phyloP scores from a whole-genome alignment of 2,113 vertebrate species.

The Phyllostomus hastatus region DNA sequence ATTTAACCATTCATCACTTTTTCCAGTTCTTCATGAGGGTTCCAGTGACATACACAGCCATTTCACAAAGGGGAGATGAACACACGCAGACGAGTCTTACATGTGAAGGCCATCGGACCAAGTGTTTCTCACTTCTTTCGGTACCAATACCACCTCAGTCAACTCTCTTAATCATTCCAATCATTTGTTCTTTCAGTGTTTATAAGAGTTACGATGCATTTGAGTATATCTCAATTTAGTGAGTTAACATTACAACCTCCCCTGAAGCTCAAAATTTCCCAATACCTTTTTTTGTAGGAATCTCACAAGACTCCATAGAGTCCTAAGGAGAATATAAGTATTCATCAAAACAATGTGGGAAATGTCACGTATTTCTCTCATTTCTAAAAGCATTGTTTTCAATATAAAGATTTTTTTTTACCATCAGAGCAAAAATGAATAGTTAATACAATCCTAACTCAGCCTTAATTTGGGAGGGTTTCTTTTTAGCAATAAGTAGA shows the following conservation, averaged over 20 bases:
- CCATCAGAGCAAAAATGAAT: not conserved
- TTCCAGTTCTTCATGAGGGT: not conserved
- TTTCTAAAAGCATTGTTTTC: not conserved
- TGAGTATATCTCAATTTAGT: not conserved
- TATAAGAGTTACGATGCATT: not conserved
- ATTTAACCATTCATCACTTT: not conserved
- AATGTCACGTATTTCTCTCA: not conserved
- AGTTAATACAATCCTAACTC: not conserved
- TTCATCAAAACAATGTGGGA: not conserved
- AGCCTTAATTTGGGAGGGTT: constrained; percentile 6
- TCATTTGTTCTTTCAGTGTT: not conserved
- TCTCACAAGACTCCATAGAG: not conserved
- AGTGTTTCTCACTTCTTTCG: not conserved
- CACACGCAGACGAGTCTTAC: not conserved
- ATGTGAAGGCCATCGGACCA: not conserved
- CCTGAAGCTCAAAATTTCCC: not conserved
- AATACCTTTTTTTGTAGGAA: not conserved
- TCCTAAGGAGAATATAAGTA: not conserved
- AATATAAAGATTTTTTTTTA: not conserved
- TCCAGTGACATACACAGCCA: not conserved
- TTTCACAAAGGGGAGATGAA: not conserved
- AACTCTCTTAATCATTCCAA: not conserved
- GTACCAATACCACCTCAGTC: not conserved
- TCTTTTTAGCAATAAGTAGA: not conserved
- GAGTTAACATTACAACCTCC: not conserved